phyloP scores from a whole-genome alignment of 2,797 vertebrate genomes.

The Toxotes lorentzi region DNA sequence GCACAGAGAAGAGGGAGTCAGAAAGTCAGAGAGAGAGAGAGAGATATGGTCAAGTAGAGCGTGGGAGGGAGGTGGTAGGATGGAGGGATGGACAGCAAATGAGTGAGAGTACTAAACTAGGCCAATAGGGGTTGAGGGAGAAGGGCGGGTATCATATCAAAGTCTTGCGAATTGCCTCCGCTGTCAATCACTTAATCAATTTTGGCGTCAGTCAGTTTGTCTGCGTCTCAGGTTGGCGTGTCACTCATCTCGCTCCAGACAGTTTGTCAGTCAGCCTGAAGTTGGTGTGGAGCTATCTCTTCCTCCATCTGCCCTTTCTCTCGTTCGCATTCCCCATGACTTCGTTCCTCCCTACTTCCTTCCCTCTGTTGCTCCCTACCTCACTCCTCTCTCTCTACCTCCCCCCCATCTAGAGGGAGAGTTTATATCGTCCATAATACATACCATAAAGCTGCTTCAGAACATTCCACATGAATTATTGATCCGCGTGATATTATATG shows the following conservation, averaged over 20 bases:
- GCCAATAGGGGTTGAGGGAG: conserved; percentile 56
- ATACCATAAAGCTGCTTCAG: conserved; percentile 57
- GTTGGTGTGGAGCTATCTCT: conserved; percentile 40
- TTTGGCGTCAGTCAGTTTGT: conserved; percentile 62
- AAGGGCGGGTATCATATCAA: conserved; percentile 53
- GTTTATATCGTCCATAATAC: conserved; percentile 79
- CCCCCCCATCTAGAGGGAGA: conserved; percentile 78
- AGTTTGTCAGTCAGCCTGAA: conserved; percentile 60
- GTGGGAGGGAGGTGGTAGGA: conserved; percentile 51
- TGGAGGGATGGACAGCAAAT: conserved; percentile 43
- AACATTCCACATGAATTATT: conserved; percentile 73
- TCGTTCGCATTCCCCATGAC: conserved; percentile 19
- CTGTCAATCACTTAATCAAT: conserved; percentile 73
- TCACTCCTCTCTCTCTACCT: background rate
- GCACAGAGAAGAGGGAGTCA: conserved; percentile 33
- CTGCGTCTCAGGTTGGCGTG: conserved; percentile 28
- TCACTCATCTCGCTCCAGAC: conserved; percentile 64
- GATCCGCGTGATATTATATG: conserved; percentile 55
- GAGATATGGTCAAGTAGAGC: conserved; percentile 54
- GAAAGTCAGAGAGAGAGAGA: conserved; percentile 24
- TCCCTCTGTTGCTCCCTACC: conserved; percentile 14
- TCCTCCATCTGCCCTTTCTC: conserved; percentile 48
- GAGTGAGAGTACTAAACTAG: conserved; percentile 58
- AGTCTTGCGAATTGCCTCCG: conserved; percentile 42
- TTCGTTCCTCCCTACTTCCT: background rate